Evolutionary conservation across 2,113 vertebrate genomes (phyloP), one percentile per base, ranked within the genome.

Genomic region (Macaca nemestrina): DNA sequence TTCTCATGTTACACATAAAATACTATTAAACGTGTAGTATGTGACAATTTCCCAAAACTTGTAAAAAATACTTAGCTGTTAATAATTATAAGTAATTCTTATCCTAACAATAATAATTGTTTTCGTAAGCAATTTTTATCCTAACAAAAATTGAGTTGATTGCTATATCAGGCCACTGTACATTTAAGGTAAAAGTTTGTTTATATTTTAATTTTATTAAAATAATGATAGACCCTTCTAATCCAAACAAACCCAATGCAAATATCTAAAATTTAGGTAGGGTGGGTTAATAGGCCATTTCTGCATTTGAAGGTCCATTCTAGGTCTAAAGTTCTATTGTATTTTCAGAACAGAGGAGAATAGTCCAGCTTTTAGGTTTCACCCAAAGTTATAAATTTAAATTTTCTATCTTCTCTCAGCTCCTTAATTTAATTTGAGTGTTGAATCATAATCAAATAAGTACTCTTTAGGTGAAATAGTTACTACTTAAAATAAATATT

Each of bases 151-250:
- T 61, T 20, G 27, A 93, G 38, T 22, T 94, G 40, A 64, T 45
- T 89, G n/a, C 8, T 76, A 0, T 83, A 73, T 75, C 1, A 95
- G 38, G 35, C 2, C 35, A 75, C 12, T 75, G n/a, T 88, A 32
- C 48, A 89, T 43, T 72, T 86, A 79, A 68, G 20, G 5, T 11
- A 81, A 67, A 95, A 12, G 6, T 38, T 84, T 79, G 64, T 70
- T 94, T 61, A 83, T 52, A 85, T 52, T 92, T 20, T n/a, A 59
- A 73, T 43, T 57, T 83, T 64, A 91, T 91, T 94, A 90, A 84
- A 92, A 85, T 79, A 93, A 68, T 35, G 11, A 75, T n/a, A 94
- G 57, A 48, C 2, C 0, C 14, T 96, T 81, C 85, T 91, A 87
- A 70, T 11, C 17, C 35, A 96, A 61, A 88, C 22, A 94, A 79